phyloP scores from a whole-genome alignment of 2,888 invertebrate genomes.

The Drosophila antonietae region DNA sequence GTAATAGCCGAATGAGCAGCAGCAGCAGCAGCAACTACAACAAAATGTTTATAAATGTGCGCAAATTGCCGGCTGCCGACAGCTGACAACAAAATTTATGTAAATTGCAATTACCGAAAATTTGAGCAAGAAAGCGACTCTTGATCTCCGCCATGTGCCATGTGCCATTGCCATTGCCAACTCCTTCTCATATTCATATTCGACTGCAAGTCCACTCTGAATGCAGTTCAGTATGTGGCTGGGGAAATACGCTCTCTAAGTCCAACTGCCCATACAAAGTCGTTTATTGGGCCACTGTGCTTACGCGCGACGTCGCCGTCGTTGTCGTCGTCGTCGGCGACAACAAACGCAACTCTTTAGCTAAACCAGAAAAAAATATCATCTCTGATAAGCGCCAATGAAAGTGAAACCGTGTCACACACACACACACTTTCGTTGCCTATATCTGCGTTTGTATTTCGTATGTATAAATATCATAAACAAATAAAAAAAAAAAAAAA shows the following conservation, averaged over 20 bases:
- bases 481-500: constrained; percentile 33
- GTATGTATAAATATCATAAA: constrained; percentile 60
- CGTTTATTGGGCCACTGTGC: constrained; percentile 21
- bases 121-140: constrained; percentile 46
- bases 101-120: constrained; percentile 65
- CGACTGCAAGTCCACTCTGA: not conserved
- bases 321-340: constrained; percentile 28
- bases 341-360: constrained; percentile 34
- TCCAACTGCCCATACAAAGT: not conserved
- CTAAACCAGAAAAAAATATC: constrained; percentile 16
- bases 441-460: constrained; percentile 30
- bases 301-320: constrained; percentile 17
- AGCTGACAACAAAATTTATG: constrained; percentile 68
- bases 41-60: constrained; percentile 55
- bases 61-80: constrained; percentile 62
- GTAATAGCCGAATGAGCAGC: constrained; percentile 19
- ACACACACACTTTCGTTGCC: constrained; percentile 5
- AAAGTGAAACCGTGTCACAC: constrained; percentile 66
- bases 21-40: constrained; percentile 12
- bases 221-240: constrained; percentile 11
- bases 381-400: constrained; percentile 58
- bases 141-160: not conserved
- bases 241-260: not conserved
- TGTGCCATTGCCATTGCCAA: not conserved
- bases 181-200: constrained; percentile 2